These are phyloP conservation scores for Digitonthophagus gazella DNA, from an alignment of 2,888 invertebrate genomes.

Conservation along the genomic window DNA sequence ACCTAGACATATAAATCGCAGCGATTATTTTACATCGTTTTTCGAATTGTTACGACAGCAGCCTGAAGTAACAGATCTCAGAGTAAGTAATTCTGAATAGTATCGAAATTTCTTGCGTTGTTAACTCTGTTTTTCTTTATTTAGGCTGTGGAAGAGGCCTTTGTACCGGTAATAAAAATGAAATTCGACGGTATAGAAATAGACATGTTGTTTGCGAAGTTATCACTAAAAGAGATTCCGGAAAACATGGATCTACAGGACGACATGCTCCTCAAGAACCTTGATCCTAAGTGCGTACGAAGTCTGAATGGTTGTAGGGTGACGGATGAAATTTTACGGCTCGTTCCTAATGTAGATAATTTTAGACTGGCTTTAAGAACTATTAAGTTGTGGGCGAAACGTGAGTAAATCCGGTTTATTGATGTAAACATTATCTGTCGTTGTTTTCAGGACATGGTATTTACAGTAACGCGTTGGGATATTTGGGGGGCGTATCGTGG, in stretches of 20 bases:
- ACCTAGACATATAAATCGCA: conserved; percentile 89
- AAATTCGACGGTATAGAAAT: conserved; percentile 98
- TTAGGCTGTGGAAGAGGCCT: conserved; percentile 96
- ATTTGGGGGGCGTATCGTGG: conserved; percentile 98
- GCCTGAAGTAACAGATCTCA: conserved; percentile 78
- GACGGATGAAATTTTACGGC: conserved; percentile 94
- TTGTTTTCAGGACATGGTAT: conserved; percentile 83
- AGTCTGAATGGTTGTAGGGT: conserved; percentile 98
- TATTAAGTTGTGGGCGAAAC: conserved; percentile 98
- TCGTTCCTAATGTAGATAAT: conserved; percentile 93
- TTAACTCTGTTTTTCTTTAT: conserved; percentile 32
- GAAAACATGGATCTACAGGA: conserved; percentile 86
- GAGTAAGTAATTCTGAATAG: conserved; percentile 54
- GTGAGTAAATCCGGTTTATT: conserved; percentile 61
- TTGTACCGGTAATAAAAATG: conserved; percentile 99
- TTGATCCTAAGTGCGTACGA: conserved; percentile 94
- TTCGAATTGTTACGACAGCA: conserved; percentile 86
- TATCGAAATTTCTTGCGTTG: background rate
- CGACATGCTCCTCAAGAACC: conserved; percentile 86
- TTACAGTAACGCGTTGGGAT: conserved; percentile 97
- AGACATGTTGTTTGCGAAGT: conserved; percentile 94
- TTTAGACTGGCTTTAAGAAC: conserved; percentile 91
- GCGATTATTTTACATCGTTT: conserved; percentile 95
- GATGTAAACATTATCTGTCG: conserved; percentile 23
- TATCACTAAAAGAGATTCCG: conserved; percentile 94